These are phyloP conservation scores for Limnephilus rhombicus DNA, from an alignment of 2,888 invertebrate species.

Conservation along the genomic window DNA sequence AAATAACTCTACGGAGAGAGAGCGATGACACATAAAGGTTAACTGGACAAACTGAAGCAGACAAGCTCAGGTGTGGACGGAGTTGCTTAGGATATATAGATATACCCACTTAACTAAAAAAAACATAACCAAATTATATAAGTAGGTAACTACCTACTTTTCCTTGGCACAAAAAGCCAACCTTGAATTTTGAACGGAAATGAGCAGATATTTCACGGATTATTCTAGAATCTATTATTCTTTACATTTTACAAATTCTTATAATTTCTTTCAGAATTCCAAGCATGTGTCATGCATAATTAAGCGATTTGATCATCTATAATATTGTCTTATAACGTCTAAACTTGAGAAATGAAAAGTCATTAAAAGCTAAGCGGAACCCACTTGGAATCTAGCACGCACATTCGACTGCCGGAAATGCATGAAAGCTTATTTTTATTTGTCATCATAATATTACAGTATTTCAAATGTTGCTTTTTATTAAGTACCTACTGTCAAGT, in stretches of 20 bases:
- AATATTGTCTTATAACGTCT: neutral
- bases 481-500: neutral
- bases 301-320: neutral
- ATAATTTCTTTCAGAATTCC: neutral
- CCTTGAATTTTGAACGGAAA: neutral
- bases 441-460: neutral
- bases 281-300: neutral
- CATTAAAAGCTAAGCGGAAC: neutral
- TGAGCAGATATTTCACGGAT: neutral
- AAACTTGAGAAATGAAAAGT: neutral
- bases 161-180: neutral
- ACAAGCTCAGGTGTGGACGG: slow-evolving; percentile 4
- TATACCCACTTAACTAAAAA: neutral
- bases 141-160: neutral
- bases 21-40: slow-evolving; percentile 47
- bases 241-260: neutral
- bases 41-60: slow-evolving; percentile 14
- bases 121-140: neutral
- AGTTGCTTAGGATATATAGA: neutral
- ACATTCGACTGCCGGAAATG: neutral
- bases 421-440: neutral
- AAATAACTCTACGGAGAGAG: slow-evolving; percentile 15
- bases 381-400: neutral
- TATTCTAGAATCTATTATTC: neutral
- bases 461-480: neutral